These are phyloP conservation scores for Eptesicus fuscus DNA, from an alignment of 2,113 vertebrate species.

Conservation along the genomic window DNA sequence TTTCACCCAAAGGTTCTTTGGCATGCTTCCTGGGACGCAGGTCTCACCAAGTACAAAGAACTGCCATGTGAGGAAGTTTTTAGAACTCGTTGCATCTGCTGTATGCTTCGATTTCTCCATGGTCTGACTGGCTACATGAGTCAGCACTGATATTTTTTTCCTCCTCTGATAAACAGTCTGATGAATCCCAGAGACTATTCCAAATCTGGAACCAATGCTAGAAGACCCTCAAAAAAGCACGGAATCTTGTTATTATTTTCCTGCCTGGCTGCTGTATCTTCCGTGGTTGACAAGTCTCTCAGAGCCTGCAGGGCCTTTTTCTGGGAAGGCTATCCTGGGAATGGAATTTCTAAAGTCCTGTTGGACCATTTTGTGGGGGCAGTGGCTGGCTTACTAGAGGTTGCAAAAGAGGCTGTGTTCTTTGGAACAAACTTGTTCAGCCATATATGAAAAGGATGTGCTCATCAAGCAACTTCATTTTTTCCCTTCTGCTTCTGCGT, in stretches of 20 bases:
- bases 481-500: constrained; percentile 18
- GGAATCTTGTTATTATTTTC: neutral
- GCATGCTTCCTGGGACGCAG: neutral
- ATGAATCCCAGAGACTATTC: neutral
- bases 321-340: neutral
- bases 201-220: neutral
- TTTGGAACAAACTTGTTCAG: neutral
- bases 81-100: neutral
- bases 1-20: neutral
- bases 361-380: neutral
- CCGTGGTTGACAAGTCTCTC: neutral
- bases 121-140: neutral
- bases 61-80: neutral
- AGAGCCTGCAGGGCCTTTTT: neutral
- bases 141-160: neutral
- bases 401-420: neutral
- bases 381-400: neutral
- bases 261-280: neutral
- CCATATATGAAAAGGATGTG: neutral
- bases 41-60: neutral
- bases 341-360: neutral
- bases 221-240: neutral
- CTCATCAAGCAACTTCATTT: neutral
- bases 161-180: neutral
- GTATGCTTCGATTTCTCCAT: neutral